These are phyloP conservation scores for Drosophila yakuba DNA, from an alignment of 1,140 invertebrate species.

Conservation along the genomic window DNA sequence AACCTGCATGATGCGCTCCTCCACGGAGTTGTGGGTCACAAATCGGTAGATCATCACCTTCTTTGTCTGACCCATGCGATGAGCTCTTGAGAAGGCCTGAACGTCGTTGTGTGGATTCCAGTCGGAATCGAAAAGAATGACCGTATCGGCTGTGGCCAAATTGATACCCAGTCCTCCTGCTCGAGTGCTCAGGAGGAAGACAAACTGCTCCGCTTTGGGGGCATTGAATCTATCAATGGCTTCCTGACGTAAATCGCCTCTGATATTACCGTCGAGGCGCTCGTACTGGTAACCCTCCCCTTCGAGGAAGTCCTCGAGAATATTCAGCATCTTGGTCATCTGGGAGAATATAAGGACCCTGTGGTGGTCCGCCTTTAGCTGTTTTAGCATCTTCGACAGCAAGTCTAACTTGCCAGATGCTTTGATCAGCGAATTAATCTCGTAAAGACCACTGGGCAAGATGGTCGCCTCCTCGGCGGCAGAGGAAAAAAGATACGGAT, in stretches of 20 bases:
- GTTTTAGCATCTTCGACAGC: constrained; percentile 6
- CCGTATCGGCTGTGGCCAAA: constrained; percentile 1
- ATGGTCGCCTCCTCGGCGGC: background rate
- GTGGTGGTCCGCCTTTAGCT: background rate
- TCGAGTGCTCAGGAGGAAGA: constrained; percentile 1
- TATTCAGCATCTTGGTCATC: background rate
- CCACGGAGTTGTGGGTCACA: constrained; percentile 1
- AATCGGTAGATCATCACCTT: constrained; percentile 3
- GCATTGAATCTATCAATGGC: background rate
- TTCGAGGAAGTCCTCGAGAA: background rate
- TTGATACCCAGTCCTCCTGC: constrained; percentile 2
- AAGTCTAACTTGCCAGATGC: background rate
- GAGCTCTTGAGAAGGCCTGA: constrained; percentile 3
- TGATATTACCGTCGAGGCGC: background rate
- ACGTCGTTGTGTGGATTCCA: constrained; percentile 8
- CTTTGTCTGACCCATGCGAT: constrained; percentile 1
- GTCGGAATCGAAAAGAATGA: constrained; percentile 5
- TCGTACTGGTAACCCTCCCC: background rate
- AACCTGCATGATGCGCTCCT: constrained; percentile 2
- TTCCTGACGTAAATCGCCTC: background rate
- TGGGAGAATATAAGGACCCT: constrained; percentile 1
- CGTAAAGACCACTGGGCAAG: background rate
- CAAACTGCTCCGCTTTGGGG: background rate
- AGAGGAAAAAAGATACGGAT: background rate
- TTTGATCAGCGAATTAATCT: background rate